Conservation (phyloP, 2,113 vertebrate species). For the Gallinago media region DNA sequence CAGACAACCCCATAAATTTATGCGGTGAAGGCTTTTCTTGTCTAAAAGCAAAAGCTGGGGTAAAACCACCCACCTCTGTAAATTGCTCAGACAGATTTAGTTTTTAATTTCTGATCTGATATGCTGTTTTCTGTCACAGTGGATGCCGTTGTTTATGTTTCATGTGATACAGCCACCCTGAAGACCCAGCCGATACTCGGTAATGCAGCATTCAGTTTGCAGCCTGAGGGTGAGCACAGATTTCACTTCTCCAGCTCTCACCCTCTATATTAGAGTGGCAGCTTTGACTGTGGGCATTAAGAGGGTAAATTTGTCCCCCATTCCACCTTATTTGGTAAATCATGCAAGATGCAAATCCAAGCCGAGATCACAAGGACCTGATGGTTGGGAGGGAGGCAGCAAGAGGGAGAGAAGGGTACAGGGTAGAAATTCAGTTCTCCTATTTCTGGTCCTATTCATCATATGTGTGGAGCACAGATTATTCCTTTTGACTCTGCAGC, state of each 20-base stretch:
- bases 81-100: conserved; percentile 4
- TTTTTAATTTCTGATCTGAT: conserved; percentile 51
- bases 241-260: conserved; percentile 1
- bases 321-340: conserved; percentile 1
- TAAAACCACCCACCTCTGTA: neutral
- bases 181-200: neutral
- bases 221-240: neutral
- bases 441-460: neutral
- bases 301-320: neutral
- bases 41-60: neutral
- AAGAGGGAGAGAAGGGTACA: neutral
- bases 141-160: conserved; percentile 19
- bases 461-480: neutral
- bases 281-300: neutral
- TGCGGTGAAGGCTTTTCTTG: neutral
- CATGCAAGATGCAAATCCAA: neutral
- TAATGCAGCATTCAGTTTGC: neutral
- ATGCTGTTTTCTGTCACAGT: neutral
- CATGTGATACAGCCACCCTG: neutral
- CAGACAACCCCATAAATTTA: neutral
- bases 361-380: accelerated
- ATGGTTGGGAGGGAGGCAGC: neutral
- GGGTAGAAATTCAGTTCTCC: neutral
- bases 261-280: neutral
- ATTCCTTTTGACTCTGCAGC: neutral